Percentiles rank a stretch among this genome's conserved stretches.
Evolutionary conservation across 2,888 invertebrate genomes (phyloP).

Genomic region (Drosophila nigritarsus): DNA sequence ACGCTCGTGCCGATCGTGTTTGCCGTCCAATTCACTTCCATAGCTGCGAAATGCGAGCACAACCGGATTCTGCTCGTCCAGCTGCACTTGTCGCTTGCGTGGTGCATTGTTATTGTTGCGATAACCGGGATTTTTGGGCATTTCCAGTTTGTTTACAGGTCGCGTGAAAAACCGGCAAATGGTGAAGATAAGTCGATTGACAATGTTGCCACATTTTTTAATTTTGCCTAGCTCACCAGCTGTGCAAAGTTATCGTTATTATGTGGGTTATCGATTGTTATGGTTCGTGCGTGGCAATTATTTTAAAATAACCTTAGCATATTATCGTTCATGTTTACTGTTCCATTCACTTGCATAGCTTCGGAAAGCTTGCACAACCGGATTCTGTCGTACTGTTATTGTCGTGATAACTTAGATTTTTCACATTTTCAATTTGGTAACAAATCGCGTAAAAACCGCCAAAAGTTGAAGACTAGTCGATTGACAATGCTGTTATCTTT

Average conservation of each 20-base stretch:
- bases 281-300: constrained; percentile 49
- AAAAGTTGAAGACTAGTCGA: background rate
- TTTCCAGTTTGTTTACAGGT: constrained; percentile 34
- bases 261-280: constrained; percentile 23
- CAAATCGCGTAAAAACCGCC: constrained; percentile 9
- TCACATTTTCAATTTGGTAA: background rate
- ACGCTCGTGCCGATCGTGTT: constrained; percentile 93
- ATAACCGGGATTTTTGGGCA: constrained; percentile 60
- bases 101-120: constrained; percentile 54
- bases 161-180: constrained; percentile 35
- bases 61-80: constrained; percentile 81
- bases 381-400: background rate
- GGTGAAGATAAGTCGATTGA: background rate
- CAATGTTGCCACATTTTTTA: constrained; percentile 26
- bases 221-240: constrained; percentile 8
- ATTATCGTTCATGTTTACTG: background rate
- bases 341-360: background rate
- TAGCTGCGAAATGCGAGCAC: constrained; percentile 87
- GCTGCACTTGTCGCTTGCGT: constrained; percentile 40
- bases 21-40: constrained; percentile 89
- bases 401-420: background rate
- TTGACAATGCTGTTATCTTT: constrained; percentile 18
- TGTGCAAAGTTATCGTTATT: constrained; percentile 13
- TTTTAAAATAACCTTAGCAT: constrained; percentile 11
- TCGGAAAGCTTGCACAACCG: background rate